Base-by-base conservation (phyloP, 1,140 invertebrate species). In the Macrobrachium rosenbergii region DNA sequence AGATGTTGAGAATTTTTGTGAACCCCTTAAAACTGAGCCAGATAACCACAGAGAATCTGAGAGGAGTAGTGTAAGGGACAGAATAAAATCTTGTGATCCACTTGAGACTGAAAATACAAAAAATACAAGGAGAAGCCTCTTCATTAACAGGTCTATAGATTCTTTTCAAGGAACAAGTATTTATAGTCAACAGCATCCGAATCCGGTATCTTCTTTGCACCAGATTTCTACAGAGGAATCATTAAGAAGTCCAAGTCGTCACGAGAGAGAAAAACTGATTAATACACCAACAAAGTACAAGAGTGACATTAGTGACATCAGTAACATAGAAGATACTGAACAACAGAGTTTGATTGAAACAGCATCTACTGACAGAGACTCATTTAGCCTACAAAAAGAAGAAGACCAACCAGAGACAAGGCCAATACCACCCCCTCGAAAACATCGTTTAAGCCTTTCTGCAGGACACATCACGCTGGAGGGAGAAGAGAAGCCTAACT, bases 381-480 rank as follows among this genome's bases (percentile, higher is more conserved):
- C 45, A 19, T 77, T 77, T 21, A 43, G 28, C 16, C 83, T 23
- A 8, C 58, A 43, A 17, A 76, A 78, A 58, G 62, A 64, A 23
- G 37, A 77, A 1, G 52, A 72, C 8, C 69, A 73, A n/a, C 45
- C 86, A 19, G 43, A 58, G 14, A 64, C 73, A 14, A 21, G 37
- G 17, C 88, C 88, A 52, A 23, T 85, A 28, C 88, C 88, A 67
- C 88, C 88, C 45, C 88, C 82, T 8, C 45, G 88, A 69, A 84
- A 83, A 82, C 80, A 79, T 45, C 81, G 64, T 43, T 23, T 89
- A 19, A 88, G 88, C 62, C 72, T 45, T 62, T 86, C 83, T 10
- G 64, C 88, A n/a, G 88, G 83, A 67, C 88, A 89, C 28, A 83
- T 89, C 78, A 89, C 78, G 58, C 75, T 83, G 83, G 87, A 84